A percentile compares a stretch with the other conserved stretches of the same genome.
Conservation (phyloP, 2,888 invertebrate species). For the Acrobasis consociella region DNA sequence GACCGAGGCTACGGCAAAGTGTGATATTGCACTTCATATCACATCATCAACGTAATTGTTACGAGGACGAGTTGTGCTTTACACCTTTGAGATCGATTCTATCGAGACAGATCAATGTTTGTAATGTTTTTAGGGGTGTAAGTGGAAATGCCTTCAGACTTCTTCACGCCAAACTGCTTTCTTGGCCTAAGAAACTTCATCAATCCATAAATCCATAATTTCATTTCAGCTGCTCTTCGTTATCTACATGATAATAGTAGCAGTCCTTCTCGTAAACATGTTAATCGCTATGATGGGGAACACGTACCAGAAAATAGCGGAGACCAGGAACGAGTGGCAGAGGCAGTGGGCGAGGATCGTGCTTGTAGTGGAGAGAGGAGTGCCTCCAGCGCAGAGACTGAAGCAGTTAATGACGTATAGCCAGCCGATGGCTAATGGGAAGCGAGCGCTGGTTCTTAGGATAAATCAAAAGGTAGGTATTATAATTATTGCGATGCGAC, state of each 20-base stretch:
- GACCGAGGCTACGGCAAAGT: not conserved
- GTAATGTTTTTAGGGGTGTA: no score
- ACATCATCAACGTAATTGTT: constrained; percentile 5
- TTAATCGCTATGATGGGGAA: constrained; percentile 99
- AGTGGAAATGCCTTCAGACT: no score
- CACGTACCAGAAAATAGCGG: constrained; percentile 98
- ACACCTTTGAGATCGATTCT: not conserved
- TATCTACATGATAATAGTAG: constrained; percentile 98
- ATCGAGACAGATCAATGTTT: no score
- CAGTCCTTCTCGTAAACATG: constrained; percentile 97
- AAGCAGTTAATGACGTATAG: constrained; percentile 95
- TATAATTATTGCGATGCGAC: no score
- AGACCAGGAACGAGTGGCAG: constrained; percentile 99
- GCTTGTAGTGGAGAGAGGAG: constrained; percentile 97
- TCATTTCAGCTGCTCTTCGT: constrained; percentile 90
- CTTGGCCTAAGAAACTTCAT: no score
- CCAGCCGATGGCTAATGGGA: constrained; percentile 95
- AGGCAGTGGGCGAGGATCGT: constrained; percentile 99
- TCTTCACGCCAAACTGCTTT: no score
- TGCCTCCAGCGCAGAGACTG: constrained; percentile 93
- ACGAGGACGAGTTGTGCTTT: not conserved
- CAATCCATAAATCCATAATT: no score
- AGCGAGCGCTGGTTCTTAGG: constrained; percentile 92
- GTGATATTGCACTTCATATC: constrained; percentile 10
- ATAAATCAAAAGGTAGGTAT: constrained; percentile 91